phyloP scores from a whole-genome alignment of 37 sponge, comb jelly and placozoan genomes.

The Cladorhizidae sp. region DNA sequence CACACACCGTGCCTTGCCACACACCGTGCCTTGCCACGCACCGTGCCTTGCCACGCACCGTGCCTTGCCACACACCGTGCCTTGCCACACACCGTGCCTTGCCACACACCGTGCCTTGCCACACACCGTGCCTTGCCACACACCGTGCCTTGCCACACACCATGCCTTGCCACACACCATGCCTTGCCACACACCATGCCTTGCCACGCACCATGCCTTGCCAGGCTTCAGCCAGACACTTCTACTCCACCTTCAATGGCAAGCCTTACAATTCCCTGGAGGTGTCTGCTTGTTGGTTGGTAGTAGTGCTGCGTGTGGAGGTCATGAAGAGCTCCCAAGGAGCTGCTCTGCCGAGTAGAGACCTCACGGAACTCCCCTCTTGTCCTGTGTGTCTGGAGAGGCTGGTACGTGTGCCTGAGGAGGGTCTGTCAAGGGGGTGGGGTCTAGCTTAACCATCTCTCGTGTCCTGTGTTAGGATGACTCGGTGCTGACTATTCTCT shows the following conservation, averaged over 20 bases:
- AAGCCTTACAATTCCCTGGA: constrained; percentile 78
- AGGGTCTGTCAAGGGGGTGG: background rate
- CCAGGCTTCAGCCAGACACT: constrained; percentile 48
- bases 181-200: no score
- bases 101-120: no score
- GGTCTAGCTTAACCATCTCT: no score
- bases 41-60: no score
- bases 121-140: no score
- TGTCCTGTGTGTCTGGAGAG: constrained; percentile 97
- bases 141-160: no score
- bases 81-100: no score
- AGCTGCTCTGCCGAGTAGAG: constrained; percentile 20
- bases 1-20: no score
- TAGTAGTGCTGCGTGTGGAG: constrained; percentile 63
- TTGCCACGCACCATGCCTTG: background rate
- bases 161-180: no score
- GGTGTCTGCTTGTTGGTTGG: constrained; percentile 61
- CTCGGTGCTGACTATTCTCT: constrained; percentile 88
- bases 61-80: no score
- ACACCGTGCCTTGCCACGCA: no score
- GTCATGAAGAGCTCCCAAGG: constrained; percentile 47
- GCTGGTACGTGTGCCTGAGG: constrained; percentile 41
- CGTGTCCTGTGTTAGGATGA: no score
- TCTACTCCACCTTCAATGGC: constrained; percentile 66
- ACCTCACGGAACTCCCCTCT: constrained; percentile 85